These are phyloP conservation scores for Hemitrygon akajei DNA, from an alignment of 2,797 vertebrate species.

Conservation along the genomic window DNA sequence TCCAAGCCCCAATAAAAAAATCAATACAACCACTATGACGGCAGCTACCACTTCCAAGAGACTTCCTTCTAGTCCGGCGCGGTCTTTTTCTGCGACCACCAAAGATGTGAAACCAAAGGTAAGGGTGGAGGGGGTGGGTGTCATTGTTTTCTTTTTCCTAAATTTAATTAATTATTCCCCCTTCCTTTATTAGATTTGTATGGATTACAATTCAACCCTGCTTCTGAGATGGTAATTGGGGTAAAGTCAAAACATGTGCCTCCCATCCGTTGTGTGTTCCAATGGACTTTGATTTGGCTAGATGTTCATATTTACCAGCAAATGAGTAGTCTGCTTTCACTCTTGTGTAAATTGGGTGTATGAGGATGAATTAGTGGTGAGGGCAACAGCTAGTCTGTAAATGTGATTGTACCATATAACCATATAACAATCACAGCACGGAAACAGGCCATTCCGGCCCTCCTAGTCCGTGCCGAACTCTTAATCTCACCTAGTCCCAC, in stretches of 20 bases:
- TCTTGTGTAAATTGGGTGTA: too few relatives aligned
- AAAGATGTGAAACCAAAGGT: slow-evolving; percentile 82
- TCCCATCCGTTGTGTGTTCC: too few relatives aligned
- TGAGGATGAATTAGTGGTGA: too few relatives aligned
- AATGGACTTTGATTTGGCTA: too few relatives aligned
- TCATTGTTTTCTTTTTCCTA: background rate
- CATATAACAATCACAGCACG: too few relatives aligned
- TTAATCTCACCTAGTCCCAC: too few relatives aligned
- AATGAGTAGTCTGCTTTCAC: background rate
- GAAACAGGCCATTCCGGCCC: too few relatives aligned
- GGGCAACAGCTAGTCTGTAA: too few relatives aligned
- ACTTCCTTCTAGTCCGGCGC: slow-evolving; percentile 52
- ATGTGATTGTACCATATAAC: too few relatives aligned
- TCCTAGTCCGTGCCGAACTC: too few relatives aligned
- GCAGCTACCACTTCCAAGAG: slow-evolving; percentile 62
- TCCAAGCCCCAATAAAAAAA: slow-evolving; percentile 69
- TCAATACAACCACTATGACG: slow-evolving; percentile 55
- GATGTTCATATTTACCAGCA: too few relatives aligned
- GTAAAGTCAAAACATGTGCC: background rate
- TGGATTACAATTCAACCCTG: background rate
- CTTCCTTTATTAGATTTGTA: background rate
- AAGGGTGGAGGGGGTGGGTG: slow-evolving; percentile 47
- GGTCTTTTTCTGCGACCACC: slow-evolving; percentile 57
- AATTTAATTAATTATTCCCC: background rate
- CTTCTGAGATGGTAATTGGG: background rate